Conservation (phyloP, 2,797 vertebrate species). For the Leucoraja ocellata region DNA sequence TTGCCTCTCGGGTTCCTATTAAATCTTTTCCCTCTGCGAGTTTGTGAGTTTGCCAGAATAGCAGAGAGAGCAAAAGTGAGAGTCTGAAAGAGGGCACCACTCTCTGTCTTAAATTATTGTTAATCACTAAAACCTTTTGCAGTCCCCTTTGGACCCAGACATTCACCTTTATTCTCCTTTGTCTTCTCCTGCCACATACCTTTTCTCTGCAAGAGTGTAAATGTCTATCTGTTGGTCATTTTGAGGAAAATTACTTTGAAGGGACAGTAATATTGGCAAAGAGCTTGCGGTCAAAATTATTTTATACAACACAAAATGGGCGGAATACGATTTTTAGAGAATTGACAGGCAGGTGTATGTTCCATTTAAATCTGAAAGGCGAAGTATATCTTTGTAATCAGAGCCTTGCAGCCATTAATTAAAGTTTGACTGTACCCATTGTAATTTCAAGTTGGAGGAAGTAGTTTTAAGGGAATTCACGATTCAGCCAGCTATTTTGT, state of each 20-base stretch:
- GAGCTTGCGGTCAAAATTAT: neutral
- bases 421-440: neutral
- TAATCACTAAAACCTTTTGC: too few relatives aligned
- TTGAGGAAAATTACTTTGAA: neutral
- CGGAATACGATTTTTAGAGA: neutral
- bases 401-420: neutral
- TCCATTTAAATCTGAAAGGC: neutral
- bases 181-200: too few relatives aligned
- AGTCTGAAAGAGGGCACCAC: too few relatives aligned
- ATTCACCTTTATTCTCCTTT: too few relatives aligned
- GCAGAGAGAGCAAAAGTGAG: too few relatives aligned
- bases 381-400: neutral
- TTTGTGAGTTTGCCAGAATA: too few relatives aligned
- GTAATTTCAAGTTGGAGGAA: neutral
- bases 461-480: neutral
- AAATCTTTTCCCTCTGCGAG: too few relatives aligned
- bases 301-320: neutral
- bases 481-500: neutral
- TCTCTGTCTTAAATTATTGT: too few relatives aligned
- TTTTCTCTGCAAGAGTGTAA: neutral
- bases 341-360: neutral
- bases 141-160: too few relatives aligned
- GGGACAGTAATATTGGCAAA: too few relatives aligned
- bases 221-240: neutral
- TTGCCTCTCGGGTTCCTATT: too few relatives aligned